Evolutionary conservation across 2,797 vertebrate species (phyloP), one percentile per base, ranked within the genome.

Genomic region (Parotocinclus haroldoi): DNA sequence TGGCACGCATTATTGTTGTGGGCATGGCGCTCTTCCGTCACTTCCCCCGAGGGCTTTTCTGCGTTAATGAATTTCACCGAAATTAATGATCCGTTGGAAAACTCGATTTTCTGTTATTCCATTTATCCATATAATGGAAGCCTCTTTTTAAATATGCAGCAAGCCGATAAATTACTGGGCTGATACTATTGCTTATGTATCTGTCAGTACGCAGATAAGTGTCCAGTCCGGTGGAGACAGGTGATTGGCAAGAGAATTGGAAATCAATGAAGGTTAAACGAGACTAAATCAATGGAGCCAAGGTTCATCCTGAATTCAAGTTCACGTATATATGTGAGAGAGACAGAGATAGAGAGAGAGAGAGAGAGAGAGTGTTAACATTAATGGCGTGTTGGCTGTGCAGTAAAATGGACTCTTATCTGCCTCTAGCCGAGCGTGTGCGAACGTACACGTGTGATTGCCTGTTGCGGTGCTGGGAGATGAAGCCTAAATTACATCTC

Each of bases 261-360:
- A 91, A 92, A 93, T 93, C 92, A 91, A 92, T 93, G 86, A 84
- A 89, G 88, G 90, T 87, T 91, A 92, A 92, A 91, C 87, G 90
- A 88, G 90, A 72, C 68, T 45, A 68, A 74, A 74, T 78, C 77
- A 68, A 73, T 79, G 56, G 40, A 17, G 68, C 64, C 58, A 58
- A 57, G 74, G 75, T 75, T 75, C 70, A 74, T 61, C 68, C 60
- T 14, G 65, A 68, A 70, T 66, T 65, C 75, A 78, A 72, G 78
- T 76, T 74, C 63, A 66, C 50, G 63, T 76, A 42, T 58, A 42
- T 58, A 19, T 42, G 37, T 80, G 19, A 69, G 74, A 55, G 38
- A 45, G 55, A 66, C 39, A 46, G 44, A 69, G 49, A 17, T 70
- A 18, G 51, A 1, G 16, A 13, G 60, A 45, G 61, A 44, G 13